Base-by-base conservation (phyloP, 2,113 vertebrate species). In the Alethe diademata region DNA sequence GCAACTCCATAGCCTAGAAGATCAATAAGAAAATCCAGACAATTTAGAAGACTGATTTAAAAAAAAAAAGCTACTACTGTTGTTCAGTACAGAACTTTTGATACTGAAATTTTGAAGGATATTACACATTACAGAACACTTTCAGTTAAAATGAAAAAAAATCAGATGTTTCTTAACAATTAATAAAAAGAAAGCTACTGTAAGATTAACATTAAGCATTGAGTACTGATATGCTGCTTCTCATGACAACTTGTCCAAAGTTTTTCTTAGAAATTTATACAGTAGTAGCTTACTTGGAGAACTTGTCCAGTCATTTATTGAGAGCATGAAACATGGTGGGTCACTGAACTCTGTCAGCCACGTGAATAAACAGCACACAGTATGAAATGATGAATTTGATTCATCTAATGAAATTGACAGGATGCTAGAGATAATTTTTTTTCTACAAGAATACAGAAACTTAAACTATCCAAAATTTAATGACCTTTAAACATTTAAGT, bases 1-100 rank as follows among this genome's bases (percentile, higher is more conserved):
- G 97, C 94, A 99, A 97, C 97, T 99, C 99, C 99, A 99, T 98
- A 73, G 99, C 99, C 99, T 99, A 95, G 58, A 96, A 73, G 57
- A 96, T 65, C 61, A 97, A 66, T 24, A 60, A 91, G 45, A 88
- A 90, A 86, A 51, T 38, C 2, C 48, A 92, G 45, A 25, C 7
- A 35, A 83, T 74, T 85, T 66, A 78, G 62, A 80, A 35, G 61
- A 87, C 7, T 22, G 66, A 85, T 8, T 75, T 40, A 40, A 40
- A 31, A 28, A 35, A 53, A n/a, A 54, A 88, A 62, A 48, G 8
- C 35, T 62, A 26, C 16, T 71, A 56, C 47, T 82, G 35, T 50
- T 79, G 29, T 58, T 82, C 58, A 75, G 25, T 22, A 82, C 18
- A 62, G 40, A 91, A 67, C 15, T 54, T 79, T 14, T 60, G 36